Percentiles rank a stretch among this genome's conserved stretches.
Evolutionary conservation across 1,140 invertebrate genomes (phyloP).

Genomic region (Arion vulgaris): DNA sequence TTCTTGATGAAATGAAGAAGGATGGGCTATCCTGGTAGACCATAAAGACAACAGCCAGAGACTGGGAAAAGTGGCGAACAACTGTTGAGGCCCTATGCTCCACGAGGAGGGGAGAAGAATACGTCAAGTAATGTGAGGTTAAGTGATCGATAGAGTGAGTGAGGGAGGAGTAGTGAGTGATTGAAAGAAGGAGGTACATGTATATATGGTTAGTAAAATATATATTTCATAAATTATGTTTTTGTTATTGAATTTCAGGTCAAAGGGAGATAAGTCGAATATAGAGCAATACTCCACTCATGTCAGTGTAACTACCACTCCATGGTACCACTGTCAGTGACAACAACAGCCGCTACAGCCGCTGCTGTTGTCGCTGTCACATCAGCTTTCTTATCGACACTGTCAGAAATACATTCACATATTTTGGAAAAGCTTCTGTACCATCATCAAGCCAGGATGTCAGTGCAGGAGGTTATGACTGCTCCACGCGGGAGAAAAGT

Average conservation of each 20-base stretch:
- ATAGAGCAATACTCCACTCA: neutral
- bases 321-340: neutral
- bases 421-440: neutral
- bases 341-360: neutral
- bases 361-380: neutral
- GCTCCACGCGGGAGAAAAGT: neutral
- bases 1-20: no score
- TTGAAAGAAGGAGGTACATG: no score
- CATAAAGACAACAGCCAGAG: no score
- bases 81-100: no score
- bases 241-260: neutral
- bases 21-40: no score
- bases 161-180: no score
- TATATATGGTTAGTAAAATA: no score
- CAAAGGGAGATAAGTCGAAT: neutral
- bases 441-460: neutral
- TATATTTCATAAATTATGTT: no score
- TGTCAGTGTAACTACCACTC: neutral
- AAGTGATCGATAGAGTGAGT: no score
- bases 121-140: no score
- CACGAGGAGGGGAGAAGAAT: no score
- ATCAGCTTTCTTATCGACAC: neutral
- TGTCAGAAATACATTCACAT: neutral
- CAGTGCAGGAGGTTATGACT: neutral
- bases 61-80: no score